Percentiles rank a stretch among this genome's conserved stretches.
Conservation (phyloP, 1,140 invertebrate species). For the Hydropsyche tenuis region DNA sequence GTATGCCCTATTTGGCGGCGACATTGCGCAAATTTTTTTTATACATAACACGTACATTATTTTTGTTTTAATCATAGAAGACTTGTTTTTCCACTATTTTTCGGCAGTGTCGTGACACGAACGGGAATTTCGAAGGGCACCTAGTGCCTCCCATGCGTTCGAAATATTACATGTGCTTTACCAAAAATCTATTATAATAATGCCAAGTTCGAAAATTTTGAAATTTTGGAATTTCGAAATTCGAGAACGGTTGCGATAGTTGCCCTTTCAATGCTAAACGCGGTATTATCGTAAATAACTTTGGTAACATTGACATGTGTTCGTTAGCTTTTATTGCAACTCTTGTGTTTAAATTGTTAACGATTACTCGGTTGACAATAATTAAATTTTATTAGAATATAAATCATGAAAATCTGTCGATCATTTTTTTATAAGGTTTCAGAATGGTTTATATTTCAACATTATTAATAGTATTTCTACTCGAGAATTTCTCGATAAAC, state of each 20-base stretch:
- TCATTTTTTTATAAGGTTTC: too few relatives aligned
- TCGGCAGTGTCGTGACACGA: neutral
- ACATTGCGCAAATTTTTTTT: constrained; percentile 5
- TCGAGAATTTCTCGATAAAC: too few relatives aligned
- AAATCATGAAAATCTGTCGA: too few relatives aligned
- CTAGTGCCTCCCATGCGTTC: neutral
- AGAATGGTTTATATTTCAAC: too few relatives aligned
- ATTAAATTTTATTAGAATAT: too few relatives aligned
- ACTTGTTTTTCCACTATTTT: constrained; percentile 3
- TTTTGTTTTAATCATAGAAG: neutral
- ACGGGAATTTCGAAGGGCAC: neutral
- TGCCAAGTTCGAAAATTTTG: constrained; percentile 21
- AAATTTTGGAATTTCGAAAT: constrained; percentile 1
- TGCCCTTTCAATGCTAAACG: constrained; percentile 7
- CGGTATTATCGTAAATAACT: neutral
- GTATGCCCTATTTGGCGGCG: too few relatives aligned
- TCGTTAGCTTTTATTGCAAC: too few relatives aligned
- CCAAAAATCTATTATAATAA: neutral
- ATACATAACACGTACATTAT: neutral
- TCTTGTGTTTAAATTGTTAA: too few relatives aligned
- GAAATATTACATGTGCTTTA: too few relatives aligned
- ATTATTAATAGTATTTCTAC: too few relatives aligned
- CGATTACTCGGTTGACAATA: too few relatives aligned
- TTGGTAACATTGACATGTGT: constrained; percentile 7
- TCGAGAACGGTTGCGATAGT: neutral